These are phyloP conservation scores for Ochropacha duplaris DNA, from an alignment of 2,888 invertebrate genomes.

Conservation along the genomic window DNA sequence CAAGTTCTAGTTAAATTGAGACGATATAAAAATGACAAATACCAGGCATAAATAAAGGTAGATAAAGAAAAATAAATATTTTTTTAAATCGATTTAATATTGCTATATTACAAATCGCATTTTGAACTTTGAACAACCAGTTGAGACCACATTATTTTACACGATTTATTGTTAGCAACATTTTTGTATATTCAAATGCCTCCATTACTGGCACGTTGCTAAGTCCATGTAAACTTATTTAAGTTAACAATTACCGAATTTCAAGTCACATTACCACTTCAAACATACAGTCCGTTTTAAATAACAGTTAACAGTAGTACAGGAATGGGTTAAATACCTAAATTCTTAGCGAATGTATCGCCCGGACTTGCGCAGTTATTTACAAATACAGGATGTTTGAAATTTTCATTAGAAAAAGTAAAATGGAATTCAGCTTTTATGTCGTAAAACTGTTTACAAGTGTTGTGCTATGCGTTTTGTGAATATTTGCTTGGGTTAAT, in stretches of 20 bases:
- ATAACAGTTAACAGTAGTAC: neutral
- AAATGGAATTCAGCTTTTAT: neutral
- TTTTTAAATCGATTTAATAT: conserved; percentile 72
- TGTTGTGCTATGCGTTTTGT: conserved; percentile 48
- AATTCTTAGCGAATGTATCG: no score
- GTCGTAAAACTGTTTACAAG: neutral
- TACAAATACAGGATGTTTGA: conserved; percentile 11
- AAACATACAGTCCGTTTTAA: neutral
- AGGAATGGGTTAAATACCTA: neutral
- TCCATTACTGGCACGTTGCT: conserved; percentile 23
- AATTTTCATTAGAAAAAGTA: neutral
- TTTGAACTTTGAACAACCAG: conserved; percentile 75
- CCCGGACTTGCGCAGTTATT: neutral
- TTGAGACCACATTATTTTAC: conserved; percentile 61
- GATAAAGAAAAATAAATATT: conserved; percentile 21
- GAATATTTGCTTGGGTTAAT: conserved; percentile 22
- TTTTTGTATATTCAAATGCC: conserved; percentile 18
- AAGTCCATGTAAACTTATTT: conserved; percentile 29
- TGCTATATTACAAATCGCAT: conserved; percentile 75
- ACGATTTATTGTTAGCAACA: conserved; percentile 32
- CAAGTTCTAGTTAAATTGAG: no score
- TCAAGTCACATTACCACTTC: conserved; percentile 9
- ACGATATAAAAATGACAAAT: no score
- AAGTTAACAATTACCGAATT: conserved; percentile 36
- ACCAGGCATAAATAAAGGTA: neutral